Conservation (phyloP, 2,113 vertebrate genomes). For the Setophaga coronata region DNA sequence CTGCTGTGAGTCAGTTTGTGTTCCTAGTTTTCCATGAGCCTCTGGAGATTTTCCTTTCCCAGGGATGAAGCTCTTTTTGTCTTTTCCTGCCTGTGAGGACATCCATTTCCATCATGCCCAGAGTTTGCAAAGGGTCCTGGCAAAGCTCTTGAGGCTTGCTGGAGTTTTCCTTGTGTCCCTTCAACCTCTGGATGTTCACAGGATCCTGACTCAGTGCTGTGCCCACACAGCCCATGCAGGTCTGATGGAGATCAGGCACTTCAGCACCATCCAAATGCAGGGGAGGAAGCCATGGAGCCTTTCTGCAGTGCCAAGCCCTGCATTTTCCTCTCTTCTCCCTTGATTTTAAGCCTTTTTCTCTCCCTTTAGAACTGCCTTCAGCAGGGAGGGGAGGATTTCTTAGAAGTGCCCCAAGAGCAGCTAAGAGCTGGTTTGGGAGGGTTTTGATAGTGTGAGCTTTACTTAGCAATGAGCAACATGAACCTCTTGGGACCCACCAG, state of each 20-base stretch:
- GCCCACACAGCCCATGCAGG: slow-evolving; percentile 21
- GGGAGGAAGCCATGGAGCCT: neutral
- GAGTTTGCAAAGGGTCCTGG: neutral
- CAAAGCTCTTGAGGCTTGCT: neutral
- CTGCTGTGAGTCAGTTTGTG: neutral
- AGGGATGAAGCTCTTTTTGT: neutral
- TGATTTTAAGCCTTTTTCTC: neutral
- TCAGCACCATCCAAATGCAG: neutral
- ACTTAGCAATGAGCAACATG: neutral
- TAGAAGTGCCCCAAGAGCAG: neutral
- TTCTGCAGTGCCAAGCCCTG: neutral
- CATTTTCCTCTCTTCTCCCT: neutral
- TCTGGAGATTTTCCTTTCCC: neutral
- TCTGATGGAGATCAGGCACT: slow-evolving; percentile 20
- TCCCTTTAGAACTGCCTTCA: neutral
- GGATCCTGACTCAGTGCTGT: slow-evolving; percentile 52
- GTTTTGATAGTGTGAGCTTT: neutral
- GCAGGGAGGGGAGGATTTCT: neutral
- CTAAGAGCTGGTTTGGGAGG: neutral
- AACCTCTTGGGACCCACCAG: neutral
- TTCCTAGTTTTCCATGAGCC: neutral
- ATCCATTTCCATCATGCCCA: neutral
- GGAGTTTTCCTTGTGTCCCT: neutral
- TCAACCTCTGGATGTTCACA: neutral
- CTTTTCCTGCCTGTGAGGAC: neutral